Evolutionary conservation across 2,888 invertebrate genomes (phyloP), one percentile per base, ranked within the genome.

Genomic region (Syrphus vitripennis): DNA sequence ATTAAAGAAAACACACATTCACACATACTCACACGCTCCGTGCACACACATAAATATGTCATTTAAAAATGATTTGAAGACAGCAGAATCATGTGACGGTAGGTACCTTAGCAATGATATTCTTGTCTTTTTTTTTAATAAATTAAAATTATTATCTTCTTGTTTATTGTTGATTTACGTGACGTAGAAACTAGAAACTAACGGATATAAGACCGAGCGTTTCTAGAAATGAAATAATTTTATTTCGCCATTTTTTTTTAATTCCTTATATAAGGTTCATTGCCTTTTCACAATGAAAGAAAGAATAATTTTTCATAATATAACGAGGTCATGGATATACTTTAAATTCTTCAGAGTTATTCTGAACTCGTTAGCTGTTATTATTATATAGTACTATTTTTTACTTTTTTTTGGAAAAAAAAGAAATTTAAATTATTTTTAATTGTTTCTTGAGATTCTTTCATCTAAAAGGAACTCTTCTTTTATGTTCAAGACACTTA

Each of bases 121-220:
- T 16, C 21, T 42, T 63, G 16, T 16, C 12, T 63, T 50, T 50
- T 50, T 50, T 59, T 31, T 53, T 53, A 77, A 71, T 75, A 75
- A 75, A 61, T 83, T 71, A 65, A 83, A 83, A 71, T 79, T 75
- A 70, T 69, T 83, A 31, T 55, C 29, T 74, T 67, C 31, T 57
- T 67, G 50, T 71, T 78, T 61, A 34, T 71, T 78, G 12, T 16
- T 14, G 10, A 59, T 26, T 34, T 65, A 48, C 16, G 55, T 19
- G 65, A 26, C 4, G 29, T n/a, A n/a, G 31, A 6, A 45, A 24
- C 1, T 53, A 12, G 5, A 34, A 77, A 59, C 59, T 29, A 42
- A 63, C 21, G 71, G 63, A 78, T 71, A 79, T 34, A 19, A 69
- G 59, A 4, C 12, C 9, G 48, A 67, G 37, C n/a, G n/a, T 26